Conservation (phyloP, 1,140 invertebrate species). For the Onthophagus taurus region DNA sequence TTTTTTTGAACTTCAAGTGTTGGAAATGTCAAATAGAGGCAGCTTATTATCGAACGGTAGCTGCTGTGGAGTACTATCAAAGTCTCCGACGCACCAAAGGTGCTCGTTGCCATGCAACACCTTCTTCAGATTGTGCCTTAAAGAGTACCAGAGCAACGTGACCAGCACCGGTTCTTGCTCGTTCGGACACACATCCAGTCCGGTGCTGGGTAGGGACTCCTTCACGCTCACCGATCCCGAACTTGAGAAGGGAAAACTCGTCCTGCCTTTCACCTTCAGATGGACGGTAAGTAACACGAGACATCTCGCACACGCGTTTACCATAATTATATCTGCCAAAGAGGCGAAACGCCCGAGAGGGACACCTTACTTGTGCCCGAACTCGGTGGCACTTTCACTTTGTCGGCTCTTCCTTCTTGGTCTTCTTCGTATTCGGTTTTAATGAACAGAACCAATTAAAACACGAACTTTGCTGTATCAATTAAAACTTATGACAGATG, state of each 20-base stretch:
- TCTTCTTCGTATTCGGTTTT: too few species aligned
- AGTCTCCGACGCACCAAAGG: conserved; percentile 42
- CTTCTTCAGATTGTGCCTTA: conserved; percentile 78
- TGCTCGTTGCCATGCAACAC: conserved; percentile 62
- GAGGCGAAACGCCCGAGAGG: too few species aligned
- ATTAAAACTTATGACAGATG: too few species aligned
- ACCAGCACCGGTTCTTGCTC: conserved; percentile 74
- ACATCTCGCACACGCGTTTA: too few species aligned
- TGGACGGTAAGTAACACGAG: conserved; percentile 71
- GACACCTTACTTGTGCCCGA: too few species aligned
- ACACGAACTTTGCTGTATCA: too few species aligned
- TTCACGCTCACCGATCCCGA: conserved; percentile 76
- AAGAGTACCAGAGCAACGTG: conserved; percentile 82
- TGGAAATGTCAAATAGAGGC: conserved; percentile 78
- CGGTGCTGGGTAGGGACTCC: conserved; percentile 75
- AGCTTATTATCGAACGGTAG: conserved; percentile 68
- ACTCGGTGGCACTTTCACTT: too few species aligned
- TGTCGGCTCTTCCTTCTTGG: too few species aligned
- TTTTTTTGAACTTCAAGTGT: conserved; percentile 84
- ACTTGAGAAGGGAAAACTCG: conserved; percentile 63
- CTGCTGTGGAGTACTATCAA: conserved; percentile 64
- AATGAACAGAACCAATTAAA: too few species aligned
- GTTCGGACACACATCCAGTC: conserved; percentile 78
- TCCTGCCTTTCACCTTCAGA: conserved; percentile 77
- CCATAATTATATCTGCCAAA: too few species aligned